Base-by-base conservation (phyloP, 2,797 vertebrate species). In the Schizopygopsis pylzovi region DNA sequence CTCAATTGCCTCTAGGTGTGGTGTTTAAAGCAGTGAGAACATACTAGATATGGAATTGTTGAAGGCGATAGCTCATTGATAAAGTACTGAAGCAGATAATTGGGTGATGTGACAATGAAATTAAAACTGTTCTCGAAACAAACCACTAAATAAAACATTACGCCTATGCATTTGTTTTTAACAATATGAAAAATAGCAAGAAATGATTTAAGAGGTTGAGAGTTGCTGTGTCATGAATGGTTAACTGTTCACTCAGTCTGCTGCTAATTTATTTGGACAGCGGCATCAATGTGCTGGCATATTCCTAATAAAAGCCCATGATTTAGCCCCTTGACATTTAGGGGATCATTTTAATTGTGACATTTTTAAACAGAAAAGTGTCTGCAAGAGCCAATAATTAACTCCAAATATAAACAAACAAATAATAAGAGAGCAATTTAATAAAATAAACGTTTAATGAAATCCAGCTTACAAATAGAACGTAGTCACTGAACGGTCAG, bases 371-470 rank as follows among this genome's bases (percentile, higher is more conserved):
- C 18, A 39, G 39, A n/a, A 71, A 84, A 47, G 37, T 20, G 52
- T 45, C 54, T 45, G 16, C 37, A 33, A 22, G 33, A 37, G 20
- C 13, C 41, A 71, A 59, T 45, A 37, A 71, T 79, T 12, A 79
- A 56, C 63, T 84, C n/a, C 9, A 77, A 79, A 70, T 59, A 47
- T n/a, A 47, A 59, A 18, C 37, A 71, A 85, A 71, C 11, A 70
- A 84, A 78, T 68, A 78, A 84, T 41, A 78, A 77, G 52, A 65
- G 1, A 82, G 28, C 54, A 83, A n/a, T 76, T 83, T 37, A 18
- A 67, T 67, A 33, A 67, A 37, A 33, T 0, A 41, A 76, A 41
- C 3, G 0, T 28, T 67, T 41, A 67, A 65, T 84, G 15, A 52
- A 67, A 84, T 67, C 33, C n/a, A 54, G 61, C 61, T 52, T 76